Evolutionary conservation across 2,113 vertebrate genomes (phyloP), one percentile per base, ranked within the genome.

Genomic region (Paramormyrops kingsleyae): DNA sequence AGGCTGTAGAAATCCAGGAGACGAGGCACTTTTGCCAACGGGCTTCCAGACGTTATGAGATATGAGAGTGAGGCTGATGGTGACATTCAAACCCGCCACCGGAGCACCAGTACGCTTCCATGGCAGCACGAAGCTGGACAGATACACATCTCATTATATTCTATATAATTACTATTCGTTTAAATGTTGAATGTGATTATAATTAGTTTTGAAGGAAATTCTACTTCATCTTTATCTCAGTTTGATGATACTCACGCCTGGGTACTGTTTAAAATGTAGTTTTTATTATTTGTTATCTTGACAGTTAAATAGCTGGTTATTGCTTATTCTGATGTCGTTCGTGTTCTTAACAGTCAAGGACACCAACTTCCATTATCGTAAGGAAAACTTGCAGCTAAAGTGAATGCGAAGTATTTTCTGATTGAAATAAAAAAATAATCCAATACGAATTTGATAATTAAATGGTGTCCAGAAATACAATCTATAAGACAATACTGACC

Each of bases 401-500:
- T 62, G 56, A n/a, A 62, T 62, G 24, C 5, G 0, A 62, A n/a
- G 19, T 66, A 66, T 31, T 70, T 70, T 70, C 3, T 70, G n/a
- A 70, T 0, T 70, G 24, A 66, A 27, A 27, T 10, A 3, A 70
- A 70, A 66, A 70, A 70, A 70, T 13, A 13, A 70, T 31, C 10
- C n/a, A 21, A 7, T 56, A 56, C 5, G 0, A 56, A 70, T 70
- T 31, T 12, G 62, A 66, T 66, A 66, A 66, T 66, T 66, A 66
- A n/a, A 66, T 66, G 59, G 59, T 27, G 59, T 17, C 80, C 21
- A 15, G 19, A 44, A 47, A 13, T 24, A 21, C 39, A 24, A 21
- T 24, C 35, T 44, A 12, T 2, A 24, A 47, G 5, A 0, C n/a
- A 46, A 47, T 8, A 83, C 96, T 93, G 59, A 97, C 97, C 96